Evolutionary conservation across 1,140 invertebrate genomes (phyloP).

Genomic region (Yoshiicerus persimilis): DNA sequence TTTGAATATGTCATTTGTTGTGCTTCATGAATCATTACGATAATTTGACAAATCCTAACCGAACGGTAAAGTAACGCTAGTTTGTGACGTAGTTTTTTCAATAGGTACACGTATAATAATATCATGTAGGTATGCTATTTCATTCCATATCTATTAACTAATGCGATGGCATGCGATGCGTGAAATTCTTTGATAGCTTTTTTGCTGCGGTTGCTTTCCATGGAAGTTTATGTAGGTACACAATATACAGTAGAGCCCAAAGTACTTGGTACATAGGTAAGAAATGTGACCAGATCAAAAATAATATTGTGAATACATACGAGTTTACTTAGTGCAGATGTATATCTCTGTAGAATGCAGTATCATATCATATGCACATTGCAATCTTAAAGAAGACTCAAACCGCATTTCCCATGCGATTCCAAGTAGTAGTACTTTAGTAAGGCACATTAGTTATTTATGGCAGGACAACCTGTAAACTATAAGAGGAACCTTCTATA

Average conservation of each 20-base stretch:
- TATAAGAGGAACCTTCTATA: too few species aligned
- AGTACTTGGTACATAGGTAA: too few species aligned
- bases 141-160: not conserved
- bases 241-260: too few species aligned
- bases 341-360: not conserved
- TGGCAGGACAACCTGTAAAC: too few species aligned
- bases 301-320: not conserved
- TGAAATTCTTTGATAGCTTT: constrained; percentile 7
- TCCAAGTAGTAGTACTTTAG: not conserved
- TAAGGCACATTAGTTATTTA: not conserved
- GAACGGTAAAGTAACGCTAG: not conserved
- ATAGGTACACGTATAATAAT: not conserved
- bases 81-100: not conserved
- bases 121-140: too few species aligned
- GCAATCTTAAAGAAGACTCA: not conserved
- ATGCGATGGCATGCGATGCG: constrained; percentile 1
- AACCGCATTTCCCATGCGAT: not conserved
- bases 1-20: not conserved
- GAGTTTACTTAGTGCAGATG: not conserved
- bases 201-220: not conserved
- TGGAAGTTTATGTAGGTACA: not conserved
- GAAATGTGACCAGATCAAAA: not conserved
- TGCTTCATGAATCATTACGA: not conserved
- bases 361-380: not conserved
- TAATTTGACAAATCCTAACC: not conserved